Base-by-base conservation (phyloP, 1,140 invertebrate species). In the Copidosoma floridanum region DNA sequence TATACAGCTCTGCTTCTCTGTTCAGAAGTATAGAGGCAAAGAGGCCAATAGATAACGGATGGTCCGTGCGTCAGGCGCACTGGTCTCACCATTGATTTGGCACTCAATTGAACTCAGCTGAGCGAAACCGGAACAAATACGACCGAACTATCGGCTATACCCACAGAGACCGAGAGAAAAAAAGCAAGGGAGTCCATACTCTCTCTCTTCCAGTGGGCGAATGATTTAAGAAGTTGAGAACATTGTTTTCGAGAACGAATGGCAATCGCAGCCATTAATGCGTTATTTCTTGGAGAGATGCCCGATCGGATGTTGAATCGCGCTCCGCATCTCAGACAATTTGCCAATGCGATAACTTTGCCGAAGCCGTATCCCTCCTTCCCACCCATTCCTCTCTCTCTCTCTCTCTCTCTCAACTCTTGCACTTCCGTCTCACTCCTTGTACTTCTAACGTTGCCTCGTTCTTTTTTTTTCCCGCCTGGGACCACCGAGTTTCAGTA, bases 251-350 rank as follows among this genome's bases (percentile, higher is more conserved):
- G 37, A 66, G 57, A 52, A 72, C 66, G 62, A 61, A 71, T 65
- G 38, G 57, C 52, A 29, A 18, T 5, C 8, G 23, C 20, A 32
- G 29, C 41, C 38, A 57, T 64, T 62, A 65, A 69, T 71, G 48
- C 62, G 54, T 72, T 66, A 70, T 68, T 65, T 64, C 64, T 71
- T 70, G 71, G 65, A 69, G 64, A 47, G 57, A 58, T 71, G 63
- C 62, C 68, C 57, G 46, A 24, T 16, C 26, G 46, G 26, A 50
- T 53, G 37, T 35, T 18, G 57, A 41, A 52, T 65, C 50, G 32
- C 43, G 18, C 8, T 20, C 2, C 40, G 37, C 59, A 57, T 65
- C 55, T 55, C 52, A 68, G 61, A 67, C 61, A 65, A 71, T 68
- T 70, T 62, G 52, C 64, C 57, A 63, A 68, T 68, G 63, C 38